Evolutionary conservation across 2,888 invertebrate species (phyloP).

Genomic region (Andrena praecox): DNA sequence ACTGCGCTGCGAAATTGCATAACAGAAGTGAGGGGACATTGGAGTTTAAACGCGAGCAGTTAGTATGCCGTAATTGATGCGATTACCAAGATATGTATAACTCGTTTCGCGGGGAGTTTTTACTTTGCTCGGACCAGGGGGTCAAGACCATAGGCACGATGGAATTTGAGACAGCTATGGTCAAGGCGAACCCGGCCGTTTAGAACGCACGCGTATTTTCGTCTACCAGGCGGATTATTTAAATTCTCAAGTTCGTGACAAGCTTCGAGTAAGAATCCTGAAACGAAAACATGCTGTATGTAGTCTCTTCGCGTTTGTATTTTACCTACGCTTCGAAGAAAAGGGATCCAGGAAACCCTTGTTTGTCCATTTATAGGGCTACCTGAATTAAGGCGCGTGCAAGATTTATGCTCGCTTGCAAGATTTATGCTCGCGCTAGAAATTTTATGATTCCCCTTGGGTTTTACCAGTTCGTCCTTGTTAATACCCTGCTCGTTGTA

Average conservation of each 20-base stretch:
- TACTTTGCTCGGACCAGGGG: conserved; percentile 19
- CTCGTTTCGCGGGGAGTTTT: conserved; percentile 35
- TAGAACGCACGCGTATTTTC: conserved; percentile 6
- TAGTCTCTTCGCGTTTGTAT: background rate
- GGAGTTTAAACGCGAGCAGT: conserved; percentile 9
- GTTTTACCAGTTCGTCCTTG: conserved; percentile 6
- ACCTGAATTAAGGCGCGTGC: background rate
- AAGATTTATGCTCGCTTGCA: background rate
- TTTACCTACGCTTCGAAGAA: background rate
- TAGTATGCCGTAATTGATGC: conserved; percentile 24
- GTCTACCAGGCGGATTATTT: background rate
- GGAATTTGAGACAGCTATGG: conserved; percentile 20
- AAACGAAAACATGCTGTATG: background rate
- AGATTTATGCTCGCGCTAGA: background rate
- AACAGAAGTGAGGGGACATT: conserved; percentile 20
- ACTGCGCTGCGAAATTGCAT: conserved; percentile 1
- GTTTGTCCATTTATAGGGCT: background rate
- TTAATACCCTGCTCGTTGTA: background rate
- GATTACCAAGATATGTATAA: conserved; percentile 42
- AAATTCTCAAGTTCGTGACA: background rate
- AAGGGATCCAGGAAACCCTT: background rate
- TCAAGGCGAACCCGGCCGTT: background rate
- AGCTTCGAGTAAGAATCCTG: background rate
- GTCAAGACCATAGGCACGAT: conserved; percentile 41
- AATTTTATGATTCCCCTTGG: conserved; percentile 14